Evolutionary conservation across 1,140 invertebrate genomes (phyloP), one percentile per base, ranked within the genome.

Genomic region (Anthonomus grandis): DNA sequence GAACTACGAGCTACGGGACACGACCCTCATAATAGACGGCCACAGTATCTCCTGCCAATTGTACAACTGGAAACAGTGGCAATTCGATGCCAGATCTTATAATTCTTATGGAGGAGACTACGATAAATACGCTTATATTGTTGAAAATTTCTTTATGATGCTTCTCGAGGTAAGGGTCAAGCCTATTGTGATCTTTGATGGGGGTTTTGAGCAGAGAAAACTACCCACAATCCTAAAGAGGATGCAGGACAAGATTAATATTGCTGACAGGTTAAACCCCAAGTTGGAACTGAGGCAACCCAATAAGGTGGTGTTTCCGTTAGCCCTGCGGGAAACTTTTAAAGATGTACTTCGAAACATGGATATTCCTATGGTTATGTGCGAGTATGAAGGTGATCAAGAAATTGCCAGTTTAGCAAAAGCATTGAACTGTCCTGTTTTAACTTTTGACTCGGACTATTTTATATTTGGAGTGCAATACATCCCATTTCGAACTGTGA

Each of bases 371-470:
- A 80, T 82, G 61, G 81, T 83, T 17, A 79, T 86, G 47, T 88
- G 87, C 68, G 80, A 87, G 52, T 93, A 87, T 74, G 93, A 95
- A 76, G 92, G 91, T 25, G 93, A 96, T 73, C 81, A 85, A 59
- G 85, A 92, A 66, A 83, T 94, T 52, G 90, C 90, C 1, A 83
- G 84, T 0, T 64, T 95, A 41, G 88, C 90, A 0, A 82, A 83
- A 58, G 76, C 82, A 38, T 76, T 92, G 4, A 78, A 87, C 31
- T 94, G 90, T 66, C 92, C 92, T 3, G 83, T 95, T 12, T 65
- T 96, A 0, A 93, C 89, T 67, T 87, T 86, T 63, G 93, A 96
- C 73, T 95, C 91, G 1, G 93, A 96, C 77, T 96, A 93, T 76
- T 94, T 85, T 70, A 85, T 95, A 47, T 93, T 87, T 74, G 86